Evolutionary conservation across 2,113 vertebrate genomes (phyloP), one percentile per base, ranked within the genome.

Genomic region (Barnardius zonarius): DNA sequence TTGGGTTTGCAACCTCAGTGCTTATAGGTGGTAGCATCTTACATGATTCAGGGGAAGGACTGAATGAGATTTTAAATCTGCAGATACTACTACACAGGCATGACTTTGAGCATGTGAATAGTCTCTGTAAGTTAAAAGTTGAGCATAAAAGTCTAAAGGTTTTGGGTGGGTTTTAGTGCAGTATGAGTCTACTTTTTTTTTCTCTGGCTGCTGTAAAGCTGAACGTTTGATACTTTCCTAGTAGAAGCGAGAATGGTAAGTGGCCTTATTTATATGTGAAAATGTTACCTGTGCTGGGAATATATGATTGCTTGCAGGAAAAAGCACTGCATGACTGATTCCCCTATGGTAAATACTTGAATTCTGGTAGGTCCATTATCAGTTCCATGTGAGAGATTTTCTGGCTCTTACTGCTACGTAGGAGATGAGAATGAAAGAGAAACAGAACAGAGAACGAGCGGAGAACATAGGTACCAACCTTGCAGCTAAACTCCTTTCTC

Each of bases 321-420:
- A 70, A 94, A 90, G 28, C 46, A 35, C 64, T 88, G 87, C 63
- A 48, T 70, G 59, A 81, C 75, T 74, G 55, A 86, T 78, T 92
- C 46, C 61, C 33, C 46, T 77, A 3, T 90, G 61, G 72, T 91
- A 94, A 94, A 86, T 86, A 63, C 49, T 81, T 88, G 85, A 87
- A 85, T 94, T 94, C 92, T 72, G 80, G 43, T 59, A 83, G 24
- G n/a, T 79, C 28, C 7, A 1, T 90, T 93, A 94, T 95, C 86
- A 92, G 10, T 94, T 90, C 94, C 88, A 67, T 85, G 88, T 94
- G 92, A 87, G 72, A n/a, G 35, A 31, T 77, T 87, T 94, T 83
- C 82, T 8, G 4, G 46, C 51, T 93, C 19, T 88, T 63, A 27
- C 41, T 88, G 63, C 48, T 31, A 16, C 14, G 2, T 11, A 31